These are phyloP conservation scores for Heliothis subflexa DNA, from an alignment of 1,140 invertebrate genomes.

Conservation along the genomic window DNA sequence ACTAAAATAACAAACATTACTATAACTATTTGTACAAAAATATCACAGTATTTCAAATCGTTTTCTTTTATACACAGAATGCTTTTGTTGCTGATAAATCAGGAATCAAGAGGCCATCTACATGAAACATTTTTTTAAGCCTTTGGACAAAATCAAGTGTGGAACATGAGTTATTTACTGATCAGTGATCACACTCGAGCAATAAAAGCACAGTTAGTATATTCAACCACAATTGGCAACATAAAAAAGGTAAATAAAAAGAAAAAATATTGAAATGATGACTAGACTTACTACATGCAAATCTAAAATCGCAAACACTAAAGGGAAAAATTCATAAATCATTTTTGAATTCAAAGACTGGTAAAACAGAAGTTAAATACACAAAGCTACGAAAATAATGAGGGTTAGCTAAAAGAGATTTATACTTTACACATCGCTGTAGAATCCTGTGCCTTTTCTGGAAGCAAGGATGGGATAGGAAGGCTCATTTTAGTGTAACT, in stretches of 20 bases:
- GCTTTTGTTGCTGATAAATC: too few species aligned
- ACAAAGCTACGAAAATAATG: conserved; percentile 13
- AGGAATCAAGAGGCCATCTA: too few species aligned
- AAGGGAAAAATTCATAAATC: not conserved
- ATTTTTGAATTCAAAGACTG: not conserved
- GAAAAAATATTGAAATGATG: not conserved
- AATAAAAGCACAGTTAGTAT: not conserved
- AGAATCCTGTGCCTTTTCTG: conserved; percentile 58
- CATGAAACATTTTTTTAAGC: too few species aligned
- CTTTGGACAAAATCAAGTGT: too few species aligned
- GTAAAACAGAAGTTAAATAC: not conserved
- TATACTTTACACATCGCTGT: conserved; percentile 78
- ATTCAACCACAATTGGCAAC: not conserved
- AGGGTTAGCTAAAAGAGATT: conserved; percentile 48
- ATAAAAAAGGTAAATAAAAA: not conserved
- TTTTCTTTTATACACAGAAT: too few species aligned
- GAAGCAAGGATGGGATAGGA: conserved; percentile 33
- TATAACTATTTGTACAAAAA: not conserved
- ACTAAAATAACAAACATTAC: conserved; percentile 9
- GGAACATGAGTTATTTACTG: too few species aligned
- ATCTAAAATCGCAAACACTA: not conserved
- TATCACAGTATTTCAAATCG: not conserved
- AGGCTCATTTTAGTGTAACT: conserved; percentile 12
- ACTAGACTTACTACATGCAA: not conserved
- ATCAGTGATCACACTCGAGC: not conserved